These are phyloP conservation scores for Laticauda laticaudata DNA, from an alignment of 2,113 vertebrate genomes.

Conservation along the genomic window DNA sequence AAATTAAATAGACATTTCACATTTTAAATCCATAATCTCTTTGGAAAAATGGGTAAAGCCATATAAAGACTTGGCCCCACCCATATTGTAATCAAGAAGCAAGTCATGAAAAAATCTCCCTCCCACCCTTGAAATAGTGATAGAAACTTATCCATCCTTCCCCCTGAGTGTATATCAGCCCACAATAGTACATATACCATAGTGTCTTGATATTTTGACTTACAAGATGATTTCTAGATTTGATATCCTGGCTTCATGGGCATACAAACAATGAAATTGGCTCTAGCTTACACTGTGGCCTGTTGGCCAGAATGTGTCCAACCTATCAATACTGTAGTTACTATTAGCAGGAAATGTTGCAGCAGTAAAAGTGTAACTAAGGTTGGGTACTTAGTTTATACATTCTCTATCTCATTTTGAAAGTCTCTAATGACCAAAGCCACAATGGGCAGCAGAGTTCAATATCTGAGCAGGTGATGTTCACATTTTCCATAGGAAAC, in stretches of 20 bases:
- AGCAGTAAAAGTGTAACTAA: background rate
- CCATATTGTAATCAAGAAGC: background rate
- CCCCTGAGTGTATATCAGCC: background rate
- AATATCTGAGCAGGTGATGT: background rate
- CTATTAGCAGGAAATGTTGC: background rate
- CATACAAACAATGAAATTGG: background rate
- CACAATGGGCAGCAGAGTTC: background rate
- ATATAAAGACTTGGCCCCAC: background rate
- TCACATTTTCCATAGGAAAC: background rate
- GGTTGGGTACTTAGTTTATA: background rate
- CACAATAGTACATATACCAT: background rate
- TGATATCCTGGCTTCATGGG: background rate
- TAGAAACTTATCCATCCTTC: background rate
- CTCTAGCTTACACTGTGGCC: background rate
- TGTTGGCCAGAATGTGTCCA: background rate
- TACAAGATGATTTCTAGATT: background rate
- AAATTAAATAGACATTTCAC: background rate
- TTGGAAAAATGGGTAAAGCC: background rate
- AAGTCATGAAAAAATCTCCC: background rate
- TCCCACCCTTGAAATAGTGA: background rate
- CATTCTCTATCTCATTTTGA: background rate
- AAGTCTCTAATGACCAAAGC: background rate
- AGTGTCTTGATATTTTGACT: background rate
- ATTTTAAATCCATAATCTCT: background rate
- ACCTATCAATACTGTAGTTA: background rate